Conservation (phyloP, 2,113 vertebrate species). For the Gallinago jamesoni region DNA sequence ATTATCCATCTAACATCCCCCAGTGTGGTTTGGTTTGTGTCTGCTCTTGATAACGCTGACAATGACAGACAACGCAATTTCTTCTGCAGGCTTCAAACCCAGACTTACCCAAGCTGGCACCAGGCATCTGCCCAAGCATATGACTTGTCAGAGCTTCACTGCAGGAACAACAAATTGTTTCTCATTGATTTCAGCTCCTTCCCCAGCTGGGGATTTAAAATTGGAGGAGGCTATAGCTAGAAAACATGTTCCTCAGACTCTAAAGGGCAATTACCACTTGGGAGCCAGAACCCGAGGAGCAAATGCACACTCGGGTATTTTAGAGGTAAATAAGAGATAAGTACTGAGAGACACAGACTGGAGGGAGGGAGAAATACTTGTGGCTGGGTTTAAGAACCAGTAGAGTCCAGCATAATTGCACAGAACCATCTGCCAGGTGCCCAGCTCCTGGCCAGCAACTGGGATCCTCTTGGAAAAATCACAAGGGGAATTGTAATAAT, state of each 20-base stretch:
- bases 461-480: not conserved
- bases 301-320: not conserved
- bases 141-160: not conserved
- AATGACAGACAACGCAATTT: constrained; percentile 11
- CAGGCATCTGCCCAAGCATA: not conserved
- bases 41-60: not conserved
- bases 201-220: not conserved
- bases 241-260: not conserved
- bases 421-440: not conserved
- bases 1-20: not conserved
- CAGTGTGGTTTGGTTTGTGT: not conserved
- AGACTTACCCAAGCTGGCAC: not conserved
- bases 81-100: not conserved
- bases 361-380: not conserved
- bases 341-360: not conserved
- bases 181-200: not conserved
- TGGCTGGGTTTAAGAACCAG: not conserved
- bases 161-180: not conserved
- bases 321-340: not conserved
- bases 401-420: not conserved
- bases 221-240: not conserved
- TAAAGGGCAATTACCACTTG: not conserved
- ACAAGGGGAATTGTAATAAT: not conserved
- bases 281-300: not conserved
- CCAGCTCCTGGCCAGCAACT: not conserved